Conservation (phyloP, 2,113 vertebrate species). For the Caretta caretta region DNA sequence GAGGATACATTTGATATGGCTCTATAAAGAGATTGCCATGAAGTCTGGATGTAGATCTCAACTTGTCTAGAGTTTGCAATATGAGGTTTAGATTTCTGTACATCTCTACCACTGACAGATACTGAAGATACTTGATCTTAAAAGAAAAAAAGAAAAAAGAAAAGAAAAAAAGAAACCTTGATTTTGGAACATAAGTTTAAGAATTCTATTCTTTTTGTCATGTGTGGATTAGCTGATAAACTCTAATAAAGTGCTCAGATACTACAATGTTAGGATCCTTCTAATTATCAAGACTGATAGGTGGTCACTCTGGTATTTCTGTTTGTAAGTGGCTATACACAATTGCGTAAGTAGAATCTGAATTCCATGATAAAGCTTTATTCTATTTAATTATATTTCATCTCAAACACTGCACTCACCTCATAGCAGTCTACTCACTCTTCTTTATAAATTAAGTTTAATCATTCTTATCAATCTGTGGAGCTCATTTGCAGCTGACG, state of each 20-base stretch:
- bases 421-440: background rate
- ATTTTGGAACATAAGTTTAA: background rate
- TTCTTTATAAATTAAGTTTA: background rate
- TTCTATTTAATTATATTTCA: background rate
- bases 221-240: background rate
- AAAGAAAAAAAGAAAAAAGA: accelerated
- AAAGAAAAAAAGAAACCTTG: background rate
- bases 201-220: accelerated
- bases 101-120: background rate
- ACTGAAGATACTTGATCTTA: background rate
- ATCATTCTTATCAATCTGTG: background rate
- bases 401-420: background rate
- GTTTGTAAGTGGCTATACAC: background rate
- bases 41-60: background rate
- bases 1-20: background rate
- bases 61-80: background rate
- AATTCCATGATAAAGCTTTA: background rate
- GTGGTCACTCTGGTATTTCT: background rate
- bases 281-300: background rate
- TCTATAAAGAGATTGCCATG: background rate
- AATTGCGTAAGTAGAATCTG: too few species aligned
- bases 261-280: background rate
- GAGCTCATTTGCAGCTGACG: background rate
- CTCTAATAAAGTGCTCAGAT: accelerated
- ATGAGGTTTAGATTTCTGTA: background rate